A percentile compares a stretch with the other conserved stretches of the same genome.
These are phyloP conservation scores for Drosophila athabasca DNA, from an alignment of 1,140 invertebrate genomes.

Conservation along the genomic window DNA sequence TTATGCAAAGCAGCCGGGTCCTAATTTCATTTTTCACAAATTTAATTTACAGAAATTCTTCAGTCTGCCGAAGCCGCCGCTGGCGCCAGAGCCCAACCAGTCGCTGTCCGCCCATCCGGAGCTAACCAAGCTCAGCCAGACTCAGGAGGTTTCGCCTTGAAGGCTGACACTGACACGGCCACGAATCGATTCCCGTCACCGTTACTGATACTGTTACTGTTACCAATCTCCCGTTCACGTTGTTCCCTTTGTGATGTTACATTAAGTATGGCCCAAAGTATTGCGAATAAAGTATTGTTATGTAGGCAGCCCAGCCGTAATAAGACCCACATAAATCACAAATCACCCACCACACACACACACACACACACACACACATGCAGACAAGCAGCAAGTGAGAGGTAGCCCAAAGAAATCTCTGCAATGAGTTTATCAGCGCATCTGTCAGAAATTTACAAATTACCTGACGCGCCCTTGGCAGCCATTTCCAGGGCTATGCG, in stretches of 20 bases:
- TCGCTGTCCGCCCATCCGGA: constrained; percentile 53
- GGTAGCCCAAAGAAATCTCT: constrained; percentile 55
- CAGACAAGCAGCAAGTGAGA: constrained; percentile 14
- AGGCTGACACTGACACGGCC: constrained; percentile 15
- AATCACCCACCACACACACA: constrained; percentile 20
- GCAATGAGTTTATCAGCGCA: constrained; percentile 81
- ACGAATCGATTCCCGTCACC: constrained; percentile 36
- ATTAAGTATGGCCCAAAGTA: constrained; percentile 76
- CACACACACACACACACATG: constrained; percentile 11
- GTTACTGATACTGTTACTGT: too few relatives aligned
- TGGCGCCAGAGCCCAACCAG: constrained; percentile 43
- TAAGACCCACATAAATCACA: constrained; percentile 72
- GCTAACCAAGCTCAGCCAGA: constrained; percentile 69
- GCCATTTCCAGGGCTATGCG: constrained; percentile 8
- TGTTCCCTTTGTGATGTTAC: constrained; percentile 67
- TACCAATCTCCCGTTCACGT: constrained; percentile 1
- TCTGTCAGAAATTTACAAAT: constrained; percentile 82
- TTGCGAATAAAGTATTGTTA: constrained; percentile 80
- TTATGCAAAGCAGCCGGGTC: constrained; percentile 80
- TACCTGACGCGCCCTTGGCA: constrained; percentile 63
- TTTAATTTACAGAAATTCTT: constrained; percentile 83
- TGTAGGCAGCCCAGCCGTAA: constrained; percentile 53
- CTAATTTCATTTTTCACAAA: constrained; percentile 80
- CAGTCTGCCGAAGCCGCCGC: constrained; percentile 78
- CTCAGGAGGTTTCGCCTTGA: constrained; percentile 50